Conservation (phyloP, 2,797 vertebrate genomes). For the Parauchenoglanis punctatus region DNA sequence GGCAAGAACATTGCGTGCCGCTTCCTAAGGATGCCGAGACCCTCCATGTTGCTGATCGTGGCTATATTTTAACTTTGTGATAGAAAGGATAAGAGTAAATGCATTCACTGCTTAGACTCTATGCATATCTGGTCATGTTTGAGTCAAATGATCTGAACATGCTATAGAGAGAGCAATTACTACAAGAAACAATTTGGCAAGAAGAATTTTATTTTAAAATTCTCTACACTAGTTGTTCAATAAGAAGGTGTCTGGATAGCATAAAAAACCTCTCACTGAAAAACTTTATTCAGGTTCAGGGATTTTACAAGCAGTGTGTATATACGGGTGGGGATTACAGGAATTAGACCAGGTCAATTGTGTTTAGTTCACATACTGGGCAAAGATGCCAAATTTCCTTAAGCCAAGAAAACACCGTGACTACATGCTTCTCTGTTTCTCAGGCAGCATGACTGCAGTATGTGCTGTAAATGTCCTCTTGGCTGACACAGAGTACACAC, state of each 20-base stretch:
- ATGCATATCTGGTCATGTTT: neutral
- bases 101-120: neutral
- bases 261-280: slow-evolving; percentile 1
- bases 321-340: slow-evolving; percentile 34
- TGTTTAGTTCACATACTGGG: neutral
- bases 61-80: neutral
- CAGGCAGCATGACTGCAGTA: neutral
- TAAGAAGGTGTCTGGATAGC: slow-evolving; percentile 2
- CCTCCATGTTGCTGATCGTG: neutral
- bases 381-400: slow-evolving; percentile 17
- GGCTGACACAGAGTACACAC: slow-evolving; percentile 36
- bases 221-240: slow-evolving; percentile 20
- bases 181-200: neutral
- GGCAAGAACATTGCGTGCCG: too few species aligned
- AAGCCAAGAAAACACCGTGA: neutral
- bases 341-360: slow-evolving; percentile 26
- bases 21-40: neutral
- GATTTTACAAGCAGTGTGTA: slow-evolving; percentile 47
- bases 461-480: slow-evolving; percentile 39
- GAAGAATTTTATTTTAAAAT: slow-evolving; percentile 2
- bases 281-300: slow-evolving; percentile 35
- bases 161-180: neutral
- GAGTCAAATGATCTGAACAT: neutral
- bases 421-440: neutral
- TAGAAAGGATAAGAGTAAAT: neutral